phyloP scores from a whole-genome alignment of 2,113 vertebrate species.

The Diadophis punctatus region DNA sequence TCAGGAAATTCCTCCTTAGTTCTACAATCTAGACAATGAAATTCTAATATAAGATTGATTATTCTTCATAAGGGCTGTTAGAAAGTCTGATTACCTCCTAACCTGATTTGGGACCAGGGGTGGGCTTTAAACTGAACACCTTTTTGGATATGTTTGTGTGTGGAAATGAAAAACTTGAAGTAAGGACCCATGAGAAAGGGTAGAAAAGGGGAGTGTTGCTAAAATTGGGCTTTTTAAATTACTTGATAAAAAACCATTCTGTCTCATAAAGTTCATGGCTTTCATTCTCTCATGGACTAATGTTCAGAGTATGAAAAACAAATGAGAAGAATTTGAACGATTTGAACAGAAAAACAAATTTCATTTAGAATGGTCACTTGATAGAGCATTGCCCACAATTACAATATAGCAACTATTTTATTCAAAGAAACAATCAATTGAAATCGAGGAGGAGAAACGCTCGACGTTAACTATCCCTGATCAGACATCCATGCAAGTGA shows the following conservation, averaged over 20 bases:
- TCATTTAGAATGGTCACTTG: not conserved
- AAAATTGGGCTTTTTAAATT: not conserved
- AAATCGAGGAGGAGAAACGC: not conserved
- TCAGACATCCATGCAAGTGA: not conserved
- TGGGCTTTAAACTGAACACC: not conserved
- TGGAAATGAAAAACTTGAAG: not conserved
- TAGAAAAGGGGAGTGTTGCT: not conserved
- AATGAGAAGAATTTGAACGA: not conserved
- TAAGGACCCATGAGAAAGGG: not conserved
- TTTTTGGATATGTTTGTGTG: not conserved
- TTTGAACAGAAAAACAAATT: not conserved
- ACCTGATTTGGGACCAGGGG: not conserved
- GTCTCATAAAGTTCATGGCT: not conserved
- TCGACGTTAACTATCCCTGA: not conserved
- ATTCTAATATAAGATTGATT: not conserved
- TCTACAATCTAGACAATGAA: not conserved
- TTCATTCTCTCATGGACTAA: not conserved
- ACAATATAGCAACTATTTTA: not conserved
- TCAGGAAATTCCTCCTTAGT: not conserved
- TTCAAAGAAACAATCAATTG: not conserved
- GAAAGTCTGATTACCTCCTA: not conserved
- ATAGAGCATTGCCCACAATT: not conserved
- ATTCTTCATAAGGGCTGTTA: not conserved
- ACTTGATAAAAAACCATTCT: not conserved
- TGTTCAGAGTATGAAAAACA: not conserved